Evolutionary conservation across 1,140 invertebrate species (phyloP).

Genomic region (Panulirus ornatus): DNA sequence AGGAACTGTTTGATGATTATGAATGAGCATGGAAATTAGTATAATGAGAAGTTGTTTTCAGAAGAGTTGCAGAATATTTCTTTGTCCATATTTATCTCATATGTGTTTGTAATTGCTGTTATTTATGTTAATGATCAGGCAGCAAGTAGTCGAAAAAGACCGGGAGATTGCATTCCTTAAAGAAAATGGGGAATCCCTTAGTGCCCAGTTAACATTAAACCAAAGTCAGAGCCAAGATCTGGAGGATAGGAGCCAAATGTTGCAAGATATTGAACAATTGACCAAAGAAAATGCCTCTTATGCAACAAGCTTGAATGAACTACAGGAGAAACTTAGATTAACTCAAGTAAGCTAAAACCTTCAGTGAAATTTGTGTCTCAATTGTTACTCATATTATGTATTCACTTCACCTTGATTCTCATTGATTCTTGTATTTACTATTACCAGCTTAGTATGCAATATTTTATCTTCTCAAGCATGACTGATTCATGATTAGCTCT

Average conservation of each 20-base stretch:
- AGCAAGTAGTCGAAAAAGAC: conserved; percentile 37
- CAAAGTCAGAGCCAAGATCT: conserved; percentile 22
- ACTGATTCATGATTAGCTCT: too few relatives aligned
- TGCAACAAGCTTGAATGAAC: conserved; percentile 12
- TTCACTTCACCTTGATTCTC: too few relatives aligned
- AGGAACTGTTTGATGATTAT: too few relatives aligned
- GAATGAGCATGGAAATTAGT: too few relatives aligned
- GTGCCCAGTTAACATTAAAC: conserved; percentile 32
- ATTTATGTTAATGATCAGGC: conserved; percentile 32
- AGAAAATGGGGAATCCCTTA: conserved; percentile 54
- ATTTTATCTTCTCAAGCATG: too few relatives aligned
- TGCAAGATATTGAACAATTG: not conserved
- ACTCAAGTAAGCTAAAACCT: conserved; percentile 18
- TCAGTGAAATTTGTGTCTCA: too few relatives aligned
- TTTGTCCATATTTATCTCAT: too few relatives aligned
- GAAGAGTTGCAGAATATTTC: too few relatives aligned
- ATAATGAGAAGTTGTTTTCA: too few relatives aligned
- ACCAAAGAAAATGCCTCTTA: conserved; percentile 16
- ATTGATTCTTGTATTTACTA: too few relatives aligned
- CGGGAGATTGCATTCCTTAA: conserved; percentile 26
- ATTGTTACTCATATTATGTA: too few relatives aligned
- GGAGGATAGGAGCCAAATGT: not conserved
- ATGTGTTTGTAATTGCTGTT: not conserved
- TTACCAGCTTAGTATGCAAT: too few relatives aligned
- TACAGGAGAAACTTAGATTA: conserved; percentile 42